Base-by-base conservation (phyloP, 2,888 invertebrate genomes). In the Ophion costatus region DNA sequence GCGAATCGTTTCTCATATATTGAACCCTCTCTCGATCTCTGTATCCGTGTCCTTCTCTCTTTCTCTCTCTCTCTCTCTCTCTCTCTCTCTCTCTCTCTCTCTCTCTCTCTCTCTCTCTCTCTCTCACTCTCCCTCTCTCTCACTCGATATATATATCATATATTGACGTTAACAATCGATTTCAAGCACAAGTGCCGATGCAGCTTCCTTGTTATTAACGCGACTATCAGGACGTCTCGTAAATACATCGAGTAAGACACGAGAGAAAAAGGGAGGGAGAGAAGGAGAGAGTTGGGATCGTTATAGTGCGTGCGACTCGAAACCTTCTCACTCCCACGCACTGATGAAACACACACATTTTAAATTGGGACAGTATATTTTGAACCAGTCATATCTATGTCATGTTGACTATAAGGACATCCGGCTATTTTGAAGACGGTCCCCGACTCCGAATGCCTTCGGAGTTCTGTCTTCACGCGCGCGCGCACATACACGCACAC, bases 121-220 rank as follows among this genome's bases (percentile, higher is more conserved):
- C 67, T 51, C 45, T 57, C 22, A 71, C 70, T 57, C 70, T 42
- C 38, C 20, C 67, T n/a, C 61, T 10, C 14, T n/a, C 61, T 17
- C 14, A 51, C 67, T 64, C 57, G 17, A 38, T 22, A 6, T 24
- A n/a, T 38, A 77, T 77, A 59, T 70, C 38, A 51, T 45, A 74
- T 78, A 74, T 63, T 17, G 56, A 71, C 29, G 29, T 81, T 74
- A 82, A 84, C 81, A 82, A 84, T 84, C 84, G 84, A 79, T 79
- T 84, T 75, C 78, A 71, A 64, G 80, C 56, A 77, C 77, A 73
- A 73, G 75, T 76, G 63, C 70, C 78, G 76, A 63, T 73, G 33
- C 73, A 69, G 77, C 81, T 84, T 82, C 81, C 84, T 85, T 73
- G 75, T 85, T 82, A 82, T 85, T 85, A 85, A 77, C 73, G 69